Evolutionary conservation across 2,888 invertebrate species (phyloP), one percentile per base, ranked within the genome.

Genomic region (Erannis defoliaria): DNA sequence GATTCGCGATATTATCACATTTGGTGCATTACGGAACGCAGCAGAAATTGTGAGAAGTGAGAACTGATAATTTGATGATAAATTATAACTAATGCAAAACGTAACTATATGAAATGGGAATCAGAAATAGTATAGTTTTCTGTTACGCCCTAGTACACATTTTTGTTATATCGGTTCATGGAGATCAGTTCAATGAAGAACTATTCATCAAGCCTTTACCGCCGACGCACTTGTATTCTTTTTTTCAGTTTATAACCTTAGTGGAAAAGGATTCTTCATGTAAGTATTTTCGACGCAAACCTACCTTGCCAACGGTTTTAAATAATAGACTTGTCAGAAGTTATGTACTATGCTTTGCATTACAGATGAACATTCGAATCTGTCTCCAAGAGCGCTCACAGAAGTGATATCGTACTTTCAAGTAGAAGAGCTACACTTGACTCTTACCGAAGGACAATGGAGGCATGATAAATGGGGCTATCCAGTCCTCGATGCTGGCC

Each of bases 401-500:
- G 99, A 99, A 93, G 95, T 99, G 40, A 94, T 99, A 72, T 94
- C 95, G 43, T 94, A 96, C 31, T 97, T 97, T 82, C 94, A 96
- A 80, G 96, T 99, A 0, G 96, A 97, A 81, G 99, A 99, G 84
- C 87, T 99, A 18, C 98, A 99, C 80, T 94, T 99, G 49, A 96
- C 97, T 59, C 94, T 99, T 61, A 98, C 98, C 0, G 97, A 98
- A 86, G 99, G 99, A 0, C 93, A 98, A 56, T 99, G 99, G 99
- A 95, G 97, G 65, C 96, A 98, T 84, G 95, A 97, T 71, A 95
- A 95, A 57, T 99, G 99, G 99, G 99, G 99, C 0, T 98, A 98
- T 89, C 98, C 99, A 2, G 95, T 97, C 26, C 87, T 96, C 10
- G 97, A 98, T 84, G 97, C 98, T 2, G 97, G 98, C 0, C 97